Conservation (phyloP, 2,797 vertebrate species). For the Hypotaenidia okinawae region DNA sequence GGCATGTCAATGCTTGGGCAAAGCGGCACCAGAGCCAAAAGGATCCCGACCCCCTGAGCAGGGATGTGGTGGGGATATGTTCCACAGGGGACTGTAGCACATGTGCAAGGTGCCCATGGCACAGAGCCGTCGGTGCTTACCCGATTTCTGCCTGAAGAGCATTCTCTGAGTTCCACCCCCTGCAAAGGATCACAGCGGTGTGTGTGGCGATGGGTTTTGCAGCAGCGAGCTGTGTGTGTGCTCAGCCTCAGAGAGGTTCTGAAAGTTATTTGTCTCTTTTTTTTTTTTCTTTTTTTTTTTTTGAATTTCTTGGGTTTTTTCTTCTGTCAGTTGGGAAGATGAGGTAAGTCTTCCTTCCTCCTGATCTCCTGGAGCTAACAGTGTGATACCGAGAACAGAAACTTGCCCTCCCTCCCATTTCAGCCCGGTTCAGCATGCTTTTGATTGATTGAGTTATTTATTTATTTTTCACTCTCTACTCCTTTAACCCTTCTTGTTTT, state of each 20-base stretch:
- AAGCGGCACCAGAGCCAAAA: neutral
- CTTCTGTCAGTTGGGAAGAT: neutral
- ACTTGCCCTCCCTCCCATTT: neutral
- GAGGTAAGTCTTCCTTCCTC: neutral
- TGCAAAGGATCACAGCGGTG: accelerated
- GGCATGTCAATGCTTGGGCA: neutral
- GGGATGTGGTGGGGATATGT: neutral
- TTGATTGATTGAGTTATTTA: neutral
- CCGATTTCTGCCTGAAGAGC: neutral
- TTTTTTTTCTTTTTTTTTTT: neutral
- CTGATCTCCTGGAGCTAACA: neutral
- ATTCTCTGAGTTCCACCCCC: accelerated
- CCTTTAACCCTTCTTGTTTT: neutral
- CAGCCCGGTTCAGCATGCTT: neutral
- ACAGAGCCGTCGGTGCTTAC: accelerated
- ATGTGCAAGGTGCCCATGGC: accelerated
- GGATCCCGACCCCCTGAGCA: accelerated
- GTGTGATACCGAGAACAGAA: neutral
- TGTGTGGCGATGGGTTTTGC: accelerated
- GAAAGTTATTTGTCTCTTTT: neutral
- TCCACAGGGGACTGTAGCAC: accelerated
- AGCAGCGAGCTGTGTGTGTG: accelerated
- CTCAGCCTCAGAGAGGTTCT: neutral
- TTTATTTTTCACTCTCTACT: neutral
- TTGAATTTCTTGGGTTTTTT: neutral